A percentile compares a stretch with the other conserved stretches of the same genome.
Evolutionary conservation across 1,140 invertebrate species (phyloP).

Genomic region (Drosophila fuyamai): DNA sequence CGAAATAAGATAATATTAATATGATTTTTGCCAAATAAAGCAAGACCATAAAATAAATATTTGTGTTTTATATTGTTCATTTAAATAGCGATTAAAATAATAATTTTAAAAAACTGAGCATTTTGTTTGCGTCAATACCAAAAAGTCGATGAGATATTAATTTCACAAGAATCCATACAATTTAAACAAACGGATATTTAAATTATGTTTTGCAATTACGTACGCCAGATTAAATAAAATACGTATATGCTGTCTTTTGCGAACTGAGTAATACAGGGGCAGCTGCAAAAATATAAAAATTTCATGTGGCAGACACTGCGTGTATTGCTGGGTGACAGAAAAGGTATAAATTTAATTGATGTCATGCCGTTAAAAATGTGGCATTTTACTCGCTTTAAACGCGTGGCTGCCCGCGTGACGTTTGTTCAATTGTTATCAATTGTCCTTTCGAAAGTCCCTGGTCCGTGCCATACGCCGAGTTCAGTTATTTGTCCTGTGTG

Average conservation of each 20-base stretch:
- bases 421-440: constrained; percentile 74
- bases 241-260: neutral
- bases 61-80: no score
- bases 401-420: constrained; percentile 28
- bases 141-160: no score
- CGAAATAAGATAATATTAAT: no score
- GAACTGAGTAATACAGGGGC: neutral
- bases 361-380: constrained; percentile 73
- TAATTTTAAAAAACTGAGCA: no score
- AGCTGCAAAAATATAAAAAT: constrained; percentile 37
- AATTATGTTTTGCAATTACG: constrained; percentile 9
- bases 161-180: no score
- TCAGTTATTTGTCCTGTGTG: constrained; percentile 8
- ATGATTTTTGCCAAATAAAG: no score
- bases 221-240: neutral
- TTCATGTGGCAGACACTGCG: constrained; percentile 19
- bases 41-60: no score
- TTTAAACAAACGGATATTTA: neutral
- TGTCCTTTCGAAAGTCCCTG: constrained; percentile 41
- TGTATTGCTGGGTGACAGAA: constrained; percentile 13
- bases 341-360: constrained; percentile 79
- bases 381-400: constrained; percentile 42
- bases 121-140: no score
- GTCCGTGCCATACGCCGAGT: constrained; percentile 4
- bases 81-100: no score